Conservation (phyloP, 2,113 vertebrate genomes). For the Phyllopteryx taeniolatus region DNA sequence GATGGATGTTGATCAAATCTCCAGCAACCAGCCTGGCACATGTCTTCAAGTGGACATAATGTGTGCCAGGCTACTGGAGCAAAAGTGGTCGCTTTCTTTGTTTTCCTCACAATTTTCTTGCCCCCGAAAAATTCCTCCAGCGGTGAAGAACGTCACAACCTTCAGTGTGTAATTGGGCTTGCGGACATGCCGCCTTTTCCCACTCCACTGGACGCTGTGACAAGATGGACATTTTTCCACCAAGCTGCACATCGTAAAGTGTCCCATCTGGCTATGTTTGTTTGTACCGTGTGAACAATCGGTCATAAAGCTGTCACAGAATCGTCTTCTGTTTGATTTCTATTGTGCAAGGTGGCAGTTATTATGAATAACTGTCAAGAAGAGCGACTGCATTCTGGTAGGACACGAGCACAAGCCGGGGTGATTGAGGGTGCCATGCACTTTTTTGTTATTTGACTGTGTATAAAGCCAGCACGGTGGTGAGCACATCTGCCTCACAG, state of each 20-base stretch:
- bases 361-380: background rate
- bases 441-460: background rate
- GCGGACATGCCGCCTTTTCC: conserved; percentile 20
- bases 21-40: background rate
- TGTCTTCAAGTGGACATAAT: background rate
- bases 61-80: background rate
- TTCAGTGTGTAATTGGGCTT: conserved; percentile 29
- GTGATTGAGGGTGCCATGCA: background rate
- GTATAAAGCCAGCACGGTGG: background rate
- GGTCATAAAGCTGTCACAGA: background rate
- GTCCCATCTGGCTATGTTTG: conserved; percentile 25
- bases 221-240: conserved; percentile 32
- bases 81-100: background rate
- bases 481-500: too few species aligned
- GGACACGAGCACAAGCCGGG: background rate
- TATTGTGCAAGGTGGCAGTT: background rate
- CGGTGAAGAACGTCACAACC: conserved; percentile 19
- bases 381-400: background rate
- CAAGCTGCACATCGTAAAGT: conserved; percentile 19
- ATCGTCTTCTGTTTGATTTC: background rate
- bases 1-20: background rate
- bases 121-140: background rate
- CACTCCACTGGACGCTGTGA: conserved; percentile 28
- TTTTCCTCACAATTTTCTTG: background rate
- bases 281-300: background rate